Base-by-base conservation (phyloP, 2,797 vertebrate genomes). In the Brotula barbata region DNA sequence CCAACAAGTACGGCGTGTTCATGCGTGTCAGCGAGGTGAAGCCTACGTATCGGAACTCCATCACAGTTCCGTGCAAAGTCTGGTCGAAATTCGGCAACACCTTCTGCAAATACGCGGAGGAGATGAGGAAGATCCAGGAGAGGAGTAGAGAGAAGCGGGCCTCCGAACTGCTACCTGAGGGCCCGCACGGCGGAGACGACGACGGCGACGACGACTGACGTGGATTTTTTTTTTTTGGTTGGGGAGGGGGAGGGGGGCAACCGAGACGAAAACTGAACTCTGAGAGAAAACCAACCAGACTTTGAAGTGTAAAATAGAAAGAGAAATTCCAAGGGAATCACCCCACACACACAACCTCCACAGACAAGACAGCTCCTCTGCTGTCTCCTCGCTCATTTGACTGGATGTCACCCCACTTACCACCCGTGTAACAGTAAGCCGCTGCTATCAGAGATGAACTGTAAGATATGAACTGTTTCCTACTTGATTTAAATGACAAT, bases 101-200 rank as follows among this genome's bases (percentile, higher is more conserved):
- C 88, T 98, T 98, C 91, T 93, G 94, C 89, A 96, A 96, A 85
- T 98, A 98, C 91, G 94, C 96, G 64, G 96, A 98, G 79, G 96
- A 98, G 87, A 98, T 98, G 96, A 93, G 95, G 91, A 96, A 96
- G 91, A 97, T 98, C 89, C 96, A 97, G 91, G 95, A 98, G 91
- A 91, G 95, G 84, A 95, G 94, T 93, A 85, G 95, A 87, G 95
- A 98, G 90, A 94, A 96, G 71, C 92, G 95, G 88, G 94, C 93
- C 77, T 92, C 94, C 61, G 93, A 95, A 87, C 92, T 94, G 80
- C 90, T 91, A 68, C 92, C 92, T 37, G 93, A 90, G 89, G 89
- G 83, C 86, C 88, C 90, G 85, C 90, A 91, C 87, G 91, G 90
- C 76, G 91, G 88, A 58, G 93, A 92, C 59, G 90, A 92, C 59